Conservation (phyloP, 2,888 invertebrate genomes). For the Baccha elongata region DNA sequence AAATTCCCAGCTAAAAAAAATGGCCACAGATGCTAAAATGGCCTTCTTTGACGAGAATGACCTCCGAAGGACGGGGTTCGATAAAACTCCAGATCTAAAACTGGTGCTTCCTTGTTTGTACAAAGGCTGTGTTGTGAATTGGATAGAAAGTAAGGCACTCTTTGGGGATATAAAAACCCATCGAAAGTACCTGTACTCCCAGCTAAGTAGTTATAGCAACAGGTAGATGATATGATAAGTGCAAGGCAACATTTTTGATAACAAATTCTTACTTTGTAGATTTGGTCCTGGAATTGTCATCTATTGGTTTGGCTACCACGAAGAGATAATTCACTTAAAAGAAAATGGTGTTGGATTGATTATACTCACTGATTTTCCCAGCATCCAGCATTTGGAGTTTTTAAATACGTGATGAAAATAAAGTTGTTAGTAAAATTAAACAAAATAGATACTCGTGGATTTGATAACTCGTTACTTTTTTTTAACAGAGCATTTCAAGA, state of each 20-base stretch:
- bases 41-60: slow-evolving; percentile 90
- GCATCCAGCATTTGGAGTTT: slow-evolving; percentile 82
- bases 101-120: slow-evolving; percentile 94
- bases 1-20: slow-evolving; percentile 77
- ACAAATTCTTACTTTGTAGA: slow-evolving; percentile 79
- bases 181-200: slow-evolving; percentile 90
- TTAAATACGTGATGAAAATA: slow-evolving; percentile 74
- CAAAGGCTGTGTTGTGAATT: slow-evolving; percentile 93
- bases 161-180: slow-evolving; percentile 94
- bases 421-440: slow-evolving; percentile 40
- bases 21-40: slow-evolving; percentile 84
- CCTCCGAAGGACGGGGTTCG: slow-evolving; percentile 91
- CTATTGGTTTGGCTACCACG: slow-evolving; percentile 96
- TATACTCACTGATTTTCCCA: slow-evolving; percentile 84
- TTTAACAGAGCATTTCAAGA: slow-evolving; percentile 1
- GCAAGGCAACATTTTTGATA: background rate
- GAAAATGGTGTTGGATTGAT: slow-evolving; percentile 86
- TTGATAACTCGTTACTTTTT: background rate
- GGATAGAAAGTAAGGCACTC: slow-evolving; percentile 98
- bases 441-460: background rate
- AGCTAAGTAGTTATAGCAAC: slow-evolving; percentile 95
- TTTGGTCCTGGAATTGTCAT: slow-evolving; percentile 97
- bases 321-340: slow-evolving; percentile 83
- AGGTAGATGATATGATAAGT: slow-evolving; percentile 78
- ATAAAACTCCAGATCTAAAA: slow-evolving; percentile 97